Evolutionary conservation across 92 coral and sea anemone species (phyloP).

Genomic region (Blastomussa wellsi): DNA sequence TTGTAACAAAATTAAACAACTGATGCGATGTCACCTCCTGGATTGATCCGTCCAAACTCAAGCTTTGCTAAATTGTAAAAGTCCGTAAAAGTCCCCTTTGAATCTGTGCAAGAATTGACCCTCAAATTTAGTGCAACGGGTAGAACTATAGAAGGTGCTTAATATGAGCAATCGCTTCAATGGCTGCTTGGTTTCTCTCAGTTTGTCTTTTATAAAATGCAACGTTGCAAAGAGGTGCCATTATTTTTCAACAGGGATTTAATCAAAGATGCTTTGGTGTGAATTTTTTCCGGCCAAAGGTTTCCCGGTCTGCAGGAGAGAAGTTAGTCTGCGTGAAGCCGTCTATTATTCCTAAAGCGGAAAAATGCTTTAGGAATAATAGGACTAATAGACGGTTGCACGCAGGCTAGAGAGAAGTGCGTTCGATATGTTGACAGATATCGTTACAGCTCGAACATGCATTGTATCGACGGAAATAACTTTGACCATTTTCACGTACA

Average conservation of each 20-base stretch:
- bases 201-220: too few relatives aligned
- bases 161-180: too few relatives aligned
- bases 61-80: not conserved
- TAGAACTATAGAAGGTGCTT: too few relatives aligned
- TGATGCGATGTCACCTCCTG: not conserved
- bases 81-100: too few relatives aligned
- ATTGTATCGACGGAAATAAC: not conserved
- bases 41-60: not conserved
- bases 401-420: not conserved
- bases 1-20: not conserved
- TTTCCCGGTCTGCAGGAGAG: not conserved
- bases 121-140: too few relatives aligned
- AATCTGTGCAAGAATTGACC: not conserved
- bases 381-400: too few relatives aligned
- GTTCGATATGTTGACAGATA: not conserved
- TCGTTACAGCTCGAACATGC: not conserved
- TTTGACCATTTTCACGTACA: not conserved
- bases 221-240: not conserved
- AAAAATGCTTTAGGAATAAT: too few relatives aligned
- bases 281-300: not conserved
- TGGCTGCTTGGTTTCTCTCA: too few relatives aligned
- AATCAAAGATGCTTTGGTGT: not conserved
- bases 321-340: too few relatives aligned
- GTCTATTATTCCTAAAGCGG: too few relatives aligned
- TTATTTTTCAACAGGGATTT: not conserved